A percentile compares a stretch with the other conserved stretches of the same genome.
Conservation (phyloP, 2,113 vertebrate species). For the Balaenoptera acutorostrata region DNA sequence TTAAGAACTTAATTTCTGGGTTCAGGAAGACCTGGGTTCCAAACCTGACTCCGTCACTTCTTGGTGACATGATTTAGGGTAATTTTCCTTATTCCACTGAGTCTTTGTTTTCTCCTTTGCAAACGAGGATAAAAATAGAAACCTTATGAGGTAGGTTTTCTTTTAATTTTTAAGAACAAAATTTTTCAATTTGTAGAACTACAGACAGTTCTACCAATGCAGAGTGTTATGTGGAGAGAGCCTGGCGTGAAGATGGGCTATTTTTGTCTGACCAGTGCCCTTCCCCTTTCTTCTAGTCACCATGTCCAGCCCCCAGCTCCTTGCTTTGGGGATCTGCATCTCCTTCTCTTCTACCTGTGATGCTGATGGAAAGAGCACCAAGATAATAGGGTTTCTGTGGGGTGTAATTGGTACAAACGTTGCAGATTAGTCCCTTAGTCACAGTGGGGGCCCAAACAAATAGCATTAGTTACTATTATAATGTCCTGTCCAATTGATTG, state of each 20-base stretch:
- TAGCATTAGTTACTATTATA: neutral
- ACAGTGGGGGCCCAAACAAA: neutral
- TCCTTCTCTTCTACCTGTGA: neutral
- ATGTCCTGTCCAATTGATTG: neutral
- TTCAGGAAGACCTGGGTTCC: neutral
- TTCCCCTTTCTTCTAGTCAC: neutral
- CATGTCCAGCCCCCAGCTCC: too few relatives aligned
- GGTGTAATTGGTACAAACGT: neutral
- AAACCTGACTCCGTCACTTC: neutral
- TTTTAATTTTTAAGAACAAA: neutral
- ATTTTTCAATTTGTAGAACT: neutral
- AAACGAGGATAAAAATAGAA: neutral
- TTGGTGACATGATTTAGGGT: neutral
- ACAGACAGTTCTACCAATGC: neutral
- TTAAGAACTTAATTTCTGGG: neutral
- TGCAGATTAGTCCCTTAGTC: neutral
- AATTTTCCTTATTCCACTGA: neutral
- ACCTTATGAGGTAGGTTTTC: neutral
- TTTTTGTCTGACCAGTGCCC: neutral
- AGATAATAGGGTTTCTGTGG: neutral
- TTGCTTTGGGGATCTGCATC: neutral
- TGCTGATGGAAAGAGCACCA: neutral
- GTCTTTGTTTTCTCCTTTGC: conserved; percentile 2
- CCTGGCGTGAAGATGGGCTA: neutral
- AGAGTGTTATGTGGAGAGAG: neutral